Base-by-base conservation (phyloP, 2,888 invertebrate species). In the Ypsolopha sequella region DNA sequence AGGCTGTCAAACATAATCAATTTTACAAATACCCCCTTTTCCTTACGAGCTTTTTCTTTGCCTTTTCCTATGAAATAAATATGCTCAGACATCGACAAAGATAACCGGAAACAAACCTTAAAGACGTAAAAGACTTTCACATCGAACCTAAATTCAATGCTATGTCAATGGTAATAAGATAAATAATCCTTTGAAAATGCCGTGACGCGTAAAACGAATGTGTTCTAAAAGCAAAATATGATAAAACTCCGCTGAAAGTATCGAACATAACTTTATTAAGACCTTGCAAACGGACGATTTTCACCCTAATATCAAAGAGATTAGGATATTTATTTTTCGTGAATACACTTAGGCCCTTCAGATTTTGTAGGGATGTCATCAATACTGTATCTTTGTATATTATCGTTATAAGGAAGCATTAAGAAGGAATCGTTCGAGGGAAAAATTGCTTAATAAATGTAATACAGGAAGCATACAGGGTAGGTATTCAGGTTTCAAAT, bases 391-490 rank as follows among this genome's bases (percentile, higher is more conserved):
- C 73, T 70, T 62, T 67, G 71, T 73, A 62, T 66, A 78, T 82
- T 80, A 82, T 76, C 80, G 73, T 79, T 73, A 75, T 77, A 76
- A 76, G 68, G 62, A 61, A 62, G 76, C 66, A 80, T 84, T 81
- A 84, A 75, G 76, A 73, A 62, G 55, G 69, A 80, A 79, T 68
- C 75, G 79, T 75, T 82, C 73, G 69, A 73, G 76, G 73, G 80
- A 80, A 81, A 84, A 84, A 84, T 84, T 80, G 80, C 69, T 77
- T 81, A 79, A 80, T 80, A 80, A 77, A 80, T 78, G 71, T 74
- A 66, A 50, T 55, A 53, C 36, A 53, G 50, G 56, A 65, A 46
- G 24, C 8, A 33, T 58, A 63, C 51, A 63, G 56, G 24, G 51
- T 44, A 11, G 36, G 8, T 47, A 47, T 47, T 47, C 47, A 9